Evolutionary conservation across 2,113 vertebrate species (phyloP).

Genomic region (Coptodon rendalli): DNA sequence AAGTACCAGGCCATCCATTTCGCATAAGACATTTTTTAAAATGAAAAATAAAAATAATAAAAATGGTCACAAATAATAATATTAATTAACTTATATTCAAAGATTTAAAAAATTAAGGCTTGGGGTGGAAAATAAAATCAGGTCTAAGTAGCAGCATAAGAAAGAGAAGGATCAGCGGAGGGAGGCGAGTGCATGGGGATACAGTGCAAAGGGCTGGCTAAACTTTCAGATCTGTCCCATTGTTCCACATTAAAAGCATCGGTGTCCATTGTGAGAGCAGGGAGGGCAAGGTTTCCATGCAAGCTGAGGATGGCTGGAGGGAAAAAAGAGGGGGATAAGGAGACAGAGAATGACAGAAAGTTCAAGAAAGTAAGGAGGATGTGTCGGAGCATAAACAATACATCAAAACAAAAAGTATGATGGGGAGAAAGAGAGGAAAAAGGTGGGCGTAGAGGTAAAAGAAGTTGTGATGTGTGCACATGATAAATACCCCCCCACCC

Average conservation of each 20-base stretch:
- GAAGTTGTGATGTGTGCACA: slow-evolving; percentile 17
- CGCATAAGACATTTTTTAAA: background rate
- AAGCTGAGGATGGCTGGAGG: background rate
- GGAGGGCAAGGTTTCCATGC: slow-evolving; percentile 39
- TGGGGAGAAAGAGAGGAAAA: background rate
- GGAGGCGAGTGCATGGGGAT: slow-evolving; percentile 42
- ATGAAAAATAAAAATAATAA: background rate
- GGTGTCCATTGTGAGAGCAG: slow-evolving; percentile 77
- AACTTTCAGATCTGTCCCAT: slow-evolving; percentile 75
- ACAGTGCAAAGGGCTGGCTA: slow-evolving; percentile 42
- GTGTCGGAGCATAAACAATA: background rate
- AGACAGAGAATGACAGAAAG: background rate
- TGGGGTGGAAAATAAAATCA: background rate
- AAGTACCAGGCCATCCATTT: background rate
- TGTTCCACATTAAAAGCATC: slow-evolving; percentile 77
- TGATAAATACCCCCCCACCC: slow-evolving; percentile 40
- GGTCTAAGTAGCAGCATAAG: background rate
- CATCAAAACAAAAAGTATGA: background rate
- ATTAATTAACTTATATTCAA: background rate
- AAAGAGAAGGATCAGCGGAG: slow-evolving; percentile 28
- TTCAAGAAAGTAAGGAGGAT: background rate
- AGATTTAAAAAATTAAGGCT: background rate
- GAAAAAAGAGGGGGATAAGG: background rate
- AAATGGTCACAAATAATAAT: background rate
- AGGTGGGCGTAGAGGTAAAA: slow-evolving; percentile 24